Conservation (phyloP, 53 echinoderm and acorn worm genomes). For the Echinometra lucunter region DNA sequence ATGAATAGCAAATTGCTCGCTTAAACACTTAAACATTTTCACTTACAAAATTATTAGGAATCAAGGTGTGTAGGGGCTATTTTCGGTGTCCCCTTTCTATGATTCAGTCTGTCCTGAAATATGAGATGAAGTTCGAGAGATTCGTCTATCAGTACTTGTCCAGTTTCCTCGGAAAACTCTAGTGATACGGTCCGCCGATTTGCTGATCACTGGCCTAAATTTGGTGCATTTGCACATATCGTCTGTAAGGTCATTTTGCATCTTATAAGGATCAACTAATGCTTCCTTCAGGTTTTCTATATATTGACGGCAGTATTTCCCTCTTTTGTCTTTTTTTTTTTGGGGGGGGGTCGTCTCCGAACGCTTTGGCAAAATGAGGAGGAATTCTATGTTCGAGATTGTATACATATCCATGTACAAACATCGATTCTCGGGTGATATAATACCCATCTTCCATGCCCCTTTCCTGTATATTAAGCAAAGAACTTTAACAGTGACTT, state of each 20-base stretch:
- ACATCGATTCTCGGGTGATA: neutral
- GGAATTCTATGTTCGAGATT: neutral
- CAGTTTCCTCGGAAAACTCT: constrained; percentile 60
- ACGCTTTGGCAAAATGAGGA: neutral
- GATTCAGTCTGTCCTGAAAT: neutral
- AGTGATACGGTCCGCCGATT: constrained; percentile 18
- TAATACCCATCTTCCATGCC: too few species aligned
- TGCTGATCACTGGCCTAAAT: constrained; percentile 55
- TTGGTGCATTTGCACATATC: neutral
- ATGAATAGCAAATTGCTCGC: too few species aligned
- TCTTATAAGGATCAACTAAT: constrained; percentile 21
- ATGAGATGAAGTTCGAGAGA: constrained; percentile 1
- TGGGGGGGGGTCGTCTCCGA: neutral
- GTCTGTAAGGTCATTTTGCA: neutral
- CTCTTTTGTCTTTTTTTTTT: neutral
- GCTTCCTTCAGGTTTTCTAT: neutral
- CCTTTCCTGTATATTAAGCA: too few species aligned
- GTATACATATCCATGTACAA: neutral
- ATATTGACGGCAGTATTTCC: neutral
- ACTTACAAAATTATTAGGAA: neutral
- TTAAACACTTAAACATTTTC: neutral
- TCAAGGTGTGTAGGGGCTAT: constrained; percentile 7
- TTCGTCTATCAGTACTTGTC: constrained; percentile 62
- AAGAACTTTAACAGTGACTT: too few species aligned
- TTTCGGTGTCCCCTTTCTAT: neutral